Base-by-base conservation (phyloP, 2,113 vertebrate species). In the Clarias batrachus region DNA sequence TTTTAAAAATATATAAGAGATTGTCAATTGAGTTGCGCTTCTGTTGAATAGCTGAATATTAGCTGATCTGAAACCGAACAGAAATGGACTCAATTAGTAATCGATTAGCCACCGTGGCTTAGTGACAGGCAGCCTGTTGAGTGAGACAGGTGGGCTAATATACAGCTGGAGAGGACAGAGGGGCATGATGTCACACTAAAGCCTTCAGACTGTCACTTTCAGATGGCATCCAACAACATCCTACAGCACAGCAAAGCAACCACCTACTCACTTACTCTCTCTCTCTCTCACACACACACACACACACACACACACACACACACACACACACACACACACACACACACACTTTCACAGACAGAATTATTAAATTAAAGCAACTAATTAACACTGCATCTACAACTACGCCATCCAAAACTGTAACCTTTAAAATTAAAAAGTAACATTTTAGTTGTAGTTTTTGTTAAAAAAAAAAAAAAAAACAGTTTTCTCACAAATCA, bases 121-220 rank as follows among this genome's bases (percentile, higher is more conserved):
- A 80, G 74, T 78, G 79, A 82, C 71, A 77, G 77, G 14, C 89
- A 57, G 90, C 87, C 89, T 89, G 82, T 87, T 83, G 73, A 77
- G 59, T 57, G 37, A 81, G 73, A 76, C 76, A 81, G 84, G 74
- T 81, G 74, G 74, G 68, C 81, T 23, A 82, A 73, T 56, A 84
- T 60, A 25, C 87, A 90, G 87, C 84, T 86, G 87, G 37, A 27
- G 59, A 74, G 86, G 89, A 88, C 89, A 90, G 84, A 56, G 41
- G 81, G 82, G 56, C 87, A 71, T 62, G 74, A 77, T 84, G 66
- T 86, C 83, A 85, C 17, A 14, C 56, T 74, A 63, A 85, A 76
- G 54, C 65, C 66, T 87, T 81, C 23, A 86, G 77, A 63, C 85
- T 86, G 80, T 84, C 87, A 88, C 85, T 84, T 86, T 79, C 88